Percentiles rank a stretch among this genome's conserved stretches.
Conservation (phyloP, 2,797 vertebrate genomes). For the Scolopax bukidnonensis region DNA sequence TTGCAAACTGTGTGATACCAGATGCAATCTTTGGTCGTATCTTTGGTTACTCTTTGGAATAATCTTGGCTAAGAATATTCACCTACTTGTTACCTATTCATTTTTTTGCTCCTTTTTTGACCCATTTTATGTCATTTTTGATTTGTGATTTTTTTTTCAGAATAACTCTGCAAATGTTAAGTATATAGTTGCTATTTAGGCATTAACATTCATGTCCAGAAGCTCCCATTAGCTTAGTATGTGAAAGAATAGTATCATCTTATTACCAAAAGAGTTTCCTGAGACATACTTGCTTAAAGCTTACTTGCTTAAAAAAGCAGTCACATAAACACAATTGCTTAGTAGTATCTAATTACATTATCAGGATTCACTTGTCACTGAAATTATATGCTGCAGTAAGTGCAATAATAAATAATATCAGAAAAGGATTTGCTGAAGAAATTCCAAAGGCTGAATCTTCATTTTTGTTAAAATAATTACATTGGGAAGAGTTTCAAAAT, state of each 20-base stretch:
- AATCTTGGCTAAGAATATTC: neutral
- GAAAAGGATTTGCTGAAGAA: conserved; percentile 63
- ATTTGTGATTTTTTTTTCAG: neutral
- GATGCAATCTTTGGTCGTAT: neutral
- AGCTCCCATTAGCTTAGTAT: neutral
- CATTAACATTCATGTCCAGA: no score
- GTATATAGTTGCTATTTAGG: neutral
- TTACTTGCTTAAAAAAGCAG: conserved; percentile 3
- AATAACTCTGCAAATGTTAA: neutral
- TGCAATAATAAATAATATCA: conserved; percentile 65
- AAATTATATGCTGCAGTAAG: conserved; percentile 29
- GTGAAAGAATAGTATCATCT: neutral
- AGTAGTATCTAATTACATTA: conserved; percentile 53
- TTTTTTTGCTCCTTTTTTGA: neutral
- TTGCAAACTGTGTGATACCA: neutral
- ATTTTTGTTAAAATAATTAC: conserved; percentile 65
- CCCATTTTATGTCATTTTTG: neutral
- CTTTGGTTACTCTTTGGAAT: neutral
- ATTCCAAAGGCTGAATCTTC: conserved; percentile 67
- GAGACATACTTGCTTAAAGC: neutral
- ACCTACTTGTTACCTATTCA: neutral
- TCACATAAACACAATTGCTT: conserved; percentile 7
- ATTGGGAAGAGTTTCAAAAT: conserved; percentile 60
- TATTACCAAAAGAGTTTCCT: neutral
- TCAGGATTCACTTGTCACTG: conserved; percentile 20